Conservation (phyloP, 2,113 vertebrate species). For the Mustela lutreola region DNA sequence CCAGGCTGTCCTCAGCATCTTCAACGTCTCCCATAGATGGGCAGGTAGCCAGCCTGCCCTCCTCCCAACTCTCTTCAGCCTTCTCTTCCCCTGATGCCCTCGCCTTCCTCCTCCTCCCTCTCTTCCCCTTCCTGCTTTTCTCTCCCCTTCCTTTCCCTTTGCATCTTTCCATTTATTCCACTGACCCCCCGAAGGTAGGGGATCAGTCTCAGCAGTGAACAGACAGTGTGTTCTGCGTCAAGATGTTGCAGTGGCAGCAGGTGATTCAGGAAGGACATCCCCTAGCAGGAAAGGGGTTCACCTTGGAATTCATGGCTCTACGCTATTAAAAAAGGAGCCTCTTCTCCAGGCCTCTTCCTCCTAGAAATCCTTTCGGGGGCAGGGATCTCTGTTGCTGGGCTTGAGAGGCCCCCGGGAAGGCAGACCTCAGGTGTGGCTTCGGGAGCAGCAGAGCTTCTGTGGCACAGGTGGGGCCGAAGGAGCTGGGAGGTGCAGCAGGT, state of each 20-base stretch:
- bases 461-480: rapidly evolving
- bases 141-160: neutral
- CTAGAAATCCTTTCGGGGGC: neutral
- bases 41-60: slow-evolving; percentile 63
- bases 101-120: neutral
- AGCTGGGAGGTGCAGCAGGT: neutral
- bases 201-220: neutral
- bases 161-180: neutral
- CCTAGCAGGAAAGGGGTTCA: neutral
- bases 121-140: neutral
- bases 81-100: neutral
- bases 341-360: neutral
- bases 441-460: neutral
- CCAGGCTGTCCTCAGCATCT: slow-evolving; percentile 65
- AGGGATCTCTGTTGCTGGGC: neutral
- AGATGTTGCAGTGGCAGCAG: neutral
- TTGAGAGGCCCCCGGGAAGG: neutral
- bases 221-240: neutral
- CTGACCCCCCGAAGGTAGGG: neutral
- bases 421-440: too few species aligned
- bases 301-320: neutral
- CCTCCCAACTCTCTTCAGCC: neutral
- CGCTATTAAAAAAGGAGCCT: neutral
- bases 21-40: slow-evolving; percentile 73
- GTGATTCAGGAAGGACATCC: neutral